phyloP scores from a whole-genome alignment of 2,113 vertebrate genomes.

The Cottus gobio region DNA sequence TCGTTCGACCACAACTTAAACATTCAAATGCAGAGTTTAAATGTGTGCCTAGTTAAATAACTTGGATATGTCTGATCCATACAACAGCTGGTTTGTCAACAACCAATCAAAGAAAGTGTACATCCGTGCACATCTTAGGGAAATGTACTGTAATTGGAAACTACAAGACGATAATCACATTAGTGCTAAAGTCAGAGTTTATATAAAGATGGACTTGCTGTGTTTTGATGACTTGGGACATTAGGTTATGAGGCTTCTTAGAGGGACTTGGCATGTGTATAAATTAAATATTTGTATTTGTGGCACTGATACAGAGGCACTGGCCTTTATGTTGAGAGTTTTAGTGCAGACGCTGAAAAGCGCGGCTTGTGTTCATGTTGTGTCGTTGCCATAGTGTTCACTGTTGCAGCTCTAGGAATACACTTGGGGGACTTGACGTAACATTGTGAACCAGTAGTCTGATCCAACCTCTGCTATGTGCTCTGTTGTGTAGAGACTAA shows the following conservation, averaged over 20 bases:
- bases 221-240: not conserved
- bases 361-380: conserved; percentile 34
- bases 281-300: not conserved
- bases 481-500: not conserved
- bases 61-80: not conserved
- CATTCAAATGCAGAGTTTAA: not conserved
- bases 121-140: too few species aligned
- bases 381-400: conserved; percentile 54
- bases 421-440: conserved; percentile 3
- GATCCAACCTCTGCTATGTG: not conserved
- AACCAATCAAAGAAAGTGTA: not conserved
- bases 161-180: too few species aligned
- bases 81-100: not conserved
- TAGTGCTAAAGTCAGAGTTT: not conserved
- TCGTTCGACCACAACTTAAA: not conserved
- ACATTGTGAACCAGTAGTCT: conserved; percentile 8
- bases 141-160: too few species aligned
- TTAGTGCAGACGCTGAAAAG: conserved; percentile 22
- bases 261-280: not conserved
- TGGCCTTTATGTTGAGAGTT: not conserved
- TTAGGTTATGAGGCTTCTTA: not conserved
- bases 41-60: not conserved
- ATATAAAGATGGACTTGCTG: not conserved
- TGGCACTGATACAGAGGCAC: not conserved
- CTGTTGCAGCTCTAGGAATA: conserved; percentile 1